Conservation (phyloP, 2,797 vertebrate genomes). For the Oreortyx pictus region DNA sequence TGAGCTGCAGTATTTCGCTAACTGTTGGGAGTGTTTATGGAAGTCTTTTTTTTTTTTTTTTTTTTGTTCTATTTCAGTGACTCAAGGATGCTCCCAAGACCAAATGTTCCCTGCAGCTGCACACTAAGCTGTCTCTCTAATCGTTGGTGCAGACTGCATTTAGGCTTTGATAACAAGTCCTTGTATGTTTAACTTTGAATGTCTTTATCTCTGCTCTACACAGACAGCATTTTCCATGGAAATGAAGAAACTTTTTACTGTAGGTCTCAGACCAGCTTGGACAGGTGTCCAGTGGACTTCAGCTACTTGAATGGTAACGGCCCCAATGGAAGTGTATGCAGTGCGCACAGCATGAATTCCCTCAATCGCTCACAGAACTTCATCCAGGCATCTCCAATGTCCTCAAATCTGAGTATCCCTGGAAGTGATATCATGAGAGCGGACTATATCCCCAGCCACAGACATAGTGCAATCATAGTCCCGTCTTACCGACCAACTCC, state of each 20-base stretch:
- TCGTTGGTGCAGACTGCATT: background rate
- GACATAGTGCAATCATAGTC: slow-evolving; percentile 95
- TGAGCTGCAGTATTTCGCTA: background rate
- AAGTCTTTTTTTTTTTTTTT: background rate
- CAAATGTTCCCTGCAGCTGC: background rate
- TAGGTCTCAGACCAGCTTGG: slow-evolving; percentile 94
- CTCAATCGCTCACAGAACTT: slow-evolving; percentile 94
- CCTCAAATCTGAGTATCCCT: slow-evolving; percentile 94
- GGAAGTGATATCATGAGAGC: slow-evolving; percentile 94
- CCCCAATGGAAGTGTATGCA: slow-evolving; percentile 95
- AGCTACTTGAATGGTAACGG: slow-evolving; percentile 89
- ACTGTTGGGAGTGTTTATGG: background rate
- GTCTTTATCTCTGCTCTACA: slow-evolving; percentile 8
- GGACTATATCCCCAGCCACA: slow-evolving; percentile 94
- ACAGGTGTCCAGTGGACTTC: slow-evolving; percentile 86
- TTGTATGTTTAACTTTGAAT: background rate
- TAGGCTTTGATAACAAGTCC: background rate
- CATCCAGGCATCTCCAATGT: slow-evolving; percentile 91
- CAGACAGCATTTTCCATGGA: slow-evolving; percentile 96
- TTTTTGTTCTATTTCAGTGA: background rate
- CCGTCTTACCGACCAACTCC: slow-evolving; percentile 96
- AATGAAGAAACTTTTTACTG: slow-evolving; percentile 88
- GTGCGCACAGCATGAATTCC: slow-evolving; percentile 93
- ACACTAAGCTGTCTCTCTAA: background rate
- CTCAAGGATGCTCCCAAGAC: background rate